Conservation (phyloP, 2,797 vertebrate species). For the Pangasius larnaudii region DNA sequence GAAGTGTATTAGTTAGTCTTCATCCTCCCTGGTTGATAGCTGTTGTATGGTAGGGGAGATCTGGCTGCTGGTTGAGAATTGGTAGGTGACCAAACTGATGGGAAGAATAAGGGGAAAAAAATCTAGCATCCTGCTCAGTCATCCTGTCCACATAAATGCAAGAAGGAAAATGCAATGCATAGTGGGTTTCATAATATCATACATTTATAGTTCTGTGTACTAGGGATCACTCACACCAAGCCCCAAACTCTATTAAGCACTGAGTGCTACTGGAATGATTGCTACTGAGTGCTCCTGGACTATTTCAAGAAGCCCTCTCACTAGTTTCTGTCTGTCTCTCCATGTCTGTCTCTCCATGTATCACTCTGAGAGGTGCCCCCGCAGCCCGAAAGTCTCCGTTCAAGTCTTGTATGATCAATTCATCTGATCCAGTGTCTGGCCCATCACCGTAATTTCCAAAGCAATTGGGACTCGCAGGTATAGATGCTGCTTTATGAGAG, state of each 20-base stretch:
- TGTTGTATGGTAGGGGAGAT: background rate
- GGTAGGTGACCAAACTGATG: background rate
- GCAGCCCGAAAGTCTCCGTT: constrained; percentile 57
- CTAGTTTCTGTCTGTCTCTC: constrained; percentile 43
- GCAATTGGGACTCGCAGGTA: constrained; percentile 43
- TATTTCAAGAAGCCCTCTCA: constrained; percentile 8
- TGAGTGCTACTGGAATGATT: constrained; percentile 10
- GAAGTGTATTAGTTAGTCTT: background rate
- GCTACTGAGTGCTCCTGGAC: background rate
- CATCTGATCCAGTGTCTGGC: constrained; percentile 45
- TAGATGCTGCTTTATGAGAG: constrained; percentile 44
- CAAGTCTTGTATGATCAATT: constrained; percentile 59
- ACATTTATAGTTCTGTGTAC: background rate
- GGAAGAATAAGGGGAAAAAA: background rate
- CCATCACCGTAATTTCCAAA: constrained; percentile 41
- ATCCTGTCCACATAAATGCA: background rate
- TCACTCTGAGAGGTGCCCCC: constrained; percentile 47
- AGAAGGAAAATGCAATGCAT: background rate
- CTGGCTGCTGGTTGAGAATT: background rate
- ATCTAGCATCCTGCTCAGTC: background rate
- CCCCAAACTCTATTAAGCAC: background rate
- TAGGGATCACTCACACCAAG: background rate
- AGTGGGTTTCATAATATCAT: background rate
- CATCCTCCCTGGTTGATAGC: background rate
- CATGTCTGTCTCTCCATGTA: constrained; percentile 50